phyloP scores from a whole-genome alignment of 2,797 vertebrate species.

The Malurus splendens region DNA sequence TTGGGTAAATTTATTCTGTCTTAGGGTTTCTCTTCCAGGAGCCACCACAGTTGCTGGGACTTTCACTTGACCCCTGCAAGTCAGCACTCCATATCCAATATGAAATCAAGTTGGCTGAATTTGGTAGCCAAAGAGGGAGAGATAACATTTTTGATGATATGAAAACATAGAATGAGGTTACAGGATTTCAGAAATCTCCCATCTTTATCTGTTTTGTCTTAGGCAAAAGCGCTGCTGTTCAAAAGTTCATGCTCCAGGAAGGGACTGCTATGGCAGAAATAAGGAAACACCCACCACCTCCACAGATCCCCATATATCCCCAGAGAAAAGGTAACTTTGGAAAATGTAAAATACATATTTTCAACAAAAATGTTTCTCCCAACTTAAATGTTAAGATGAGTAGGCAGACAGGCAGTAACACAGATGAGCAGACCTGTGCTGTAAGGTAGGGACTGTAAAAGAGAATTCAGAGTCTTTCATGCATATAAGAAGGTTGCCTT shows the following conservation, averaged over 20 bases:
- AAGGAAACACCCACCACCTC: not conserved
- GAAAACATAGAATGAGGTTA: not conserved
- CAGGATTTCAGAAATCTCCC: not conserved
- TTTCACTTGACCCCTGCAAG: not conserved
- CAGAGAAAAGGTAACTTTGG: not conserved
- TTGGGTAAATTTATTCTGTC: not conserved
- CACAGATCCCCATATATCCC: accelerated
- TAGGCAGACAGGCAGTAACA: not conserved
- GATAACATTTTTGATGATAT: not conserved
- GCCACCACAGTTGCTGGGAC: not conserved
- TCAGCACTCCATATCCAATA: not conserved
- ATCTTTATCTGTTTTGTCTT: not conserved
- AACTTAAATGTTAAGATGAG: not conserved
- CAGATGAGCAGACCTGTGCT: not conserved
- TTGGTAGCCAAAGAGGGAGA: not conserved
- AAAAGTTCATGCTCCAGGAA: not conserved
- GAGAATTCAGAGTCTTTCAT: not conserved
- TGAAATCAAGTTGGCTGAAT: not conserved
- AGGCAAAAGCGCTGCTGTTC: not conserved
- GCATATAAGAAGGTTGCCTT: not conserved
- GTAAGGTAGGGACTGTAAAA: not conserved
- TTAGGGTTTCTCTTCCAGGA: not conserved
- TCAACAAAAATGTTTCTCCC: not conserved
- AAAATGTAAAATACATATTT: not conserved
- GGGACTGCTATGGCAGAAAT: not conserved